Conservation (phyloP, 2,797 vertebrate genomes). For the Macropus fuliginosus region DNA sequence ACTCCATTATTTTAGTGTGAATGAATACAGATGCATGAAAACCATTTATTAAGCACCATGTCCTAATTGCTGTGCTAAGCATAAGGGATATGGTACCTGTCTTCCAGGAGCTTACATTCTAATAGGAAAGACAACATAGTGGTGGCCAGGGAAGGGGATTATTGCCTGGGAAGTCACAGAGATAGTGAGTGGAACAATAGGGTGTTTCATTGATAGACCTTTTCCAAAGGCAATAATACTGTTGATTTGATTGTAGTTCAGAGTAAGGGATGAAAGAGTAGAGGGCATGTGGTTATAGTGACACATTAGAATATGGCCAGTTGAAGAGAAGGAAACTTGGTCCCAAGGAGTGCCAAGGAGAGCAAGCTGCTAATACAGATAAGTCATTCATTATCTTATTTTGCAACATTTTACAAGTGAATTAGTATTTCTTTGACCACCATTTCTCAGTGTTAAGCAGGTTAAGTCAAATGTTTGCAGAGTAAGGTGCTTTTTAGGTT, state of each 20-base stretch:
- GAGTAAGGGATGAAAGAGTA: neutral
- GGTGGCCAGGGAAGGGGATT: neutral
- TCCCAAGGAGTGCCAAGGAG: neutral
- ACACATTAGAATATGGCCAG: neutral
- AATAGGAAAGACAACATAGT: neutral
- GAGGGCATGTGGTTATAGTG: neutral
- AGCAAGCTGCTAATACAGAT: neutral
- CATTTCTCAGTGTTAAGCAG: neutral
- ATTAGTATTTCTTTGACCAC: neutral
- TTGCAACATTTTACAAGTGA: neutral
- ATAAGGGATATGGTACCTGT: neutral
- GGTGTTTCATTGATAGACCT: neutral
- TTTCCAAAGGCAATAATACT: neutral
- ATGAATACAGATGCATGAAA: neutral
- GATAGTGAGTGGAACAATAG: neutral
- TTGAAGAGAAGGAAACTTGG: neutral
- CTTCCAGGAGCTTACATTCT: neutral
- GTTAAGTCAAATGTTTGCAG: neutral
- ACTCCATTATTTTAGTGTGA: neutral
- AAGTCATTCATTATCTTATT: neutral
- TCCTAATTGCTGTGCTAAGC: neutral
- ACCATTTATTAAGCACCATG: neutral
- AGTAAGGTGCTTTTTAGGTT: neutral
- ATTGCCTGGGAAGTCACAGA: neutral
- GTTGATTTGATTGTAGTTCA: neutral